Conservation (phyloP, 2,888 invertebrate genomes). For the Eudemis profundana region DNA sequence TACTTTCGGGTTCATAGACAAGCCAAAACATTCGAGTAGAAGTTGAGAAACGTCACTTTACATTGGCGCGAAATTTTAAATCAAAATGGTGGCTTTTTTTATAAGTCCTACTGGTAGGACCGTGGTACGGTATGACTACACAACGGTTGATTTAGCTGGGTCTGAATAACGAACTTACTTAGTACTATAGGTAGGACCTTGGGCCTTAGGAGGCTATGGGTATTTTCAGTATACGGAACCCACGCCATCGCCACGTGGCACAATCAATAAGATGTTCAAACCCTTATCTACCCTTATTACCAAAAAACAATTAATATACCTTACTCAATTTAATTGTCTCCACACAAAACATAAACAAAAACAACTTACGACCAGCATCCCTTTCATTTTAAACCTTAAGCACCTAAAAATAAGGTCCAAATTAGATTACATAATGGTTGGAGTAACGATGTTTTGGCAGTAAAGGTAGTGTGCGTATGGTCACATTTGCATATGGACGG, state of each 20-base stretch:
- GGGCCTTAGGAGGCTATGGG: no score
- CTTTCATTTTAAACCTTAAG: background rate
- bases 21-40: no score
- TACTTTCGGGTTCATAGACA: no score
- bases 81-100: no score
- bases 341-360: slow-evolving; percentile 40
- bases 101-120: no score
- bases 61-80: no score
- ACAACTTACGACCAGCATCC: background rate
- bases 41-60: no score
- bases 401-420: background rate
- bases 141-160: no score
- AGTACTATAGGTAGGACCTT: no score
- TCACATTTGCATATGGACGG: slow-evolving; percentile 53
- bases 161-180: no score
- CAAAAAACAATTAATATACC: slow-evolving; percentile 55
- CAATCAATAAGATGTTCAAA: slow-evolving; percentile 42
- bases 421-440: background rate
- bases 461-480: slow-evolving; percentile 10
- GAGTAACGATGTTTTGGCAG: background rate
- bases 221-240: slow-evolving; percentile 1
- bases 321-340: slow-evolving; percentile 60
- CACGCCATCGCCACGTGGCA: slow-evolving; percentile 28
- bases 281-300: slow-evolving; percentile 44
- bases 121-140: no score